Evolutionary conservation across 2,797 vertebrate genomes (phyloP), one percentile per base, ranked within the genome.

Genomic region (Neostethus bicornis): DNA sequence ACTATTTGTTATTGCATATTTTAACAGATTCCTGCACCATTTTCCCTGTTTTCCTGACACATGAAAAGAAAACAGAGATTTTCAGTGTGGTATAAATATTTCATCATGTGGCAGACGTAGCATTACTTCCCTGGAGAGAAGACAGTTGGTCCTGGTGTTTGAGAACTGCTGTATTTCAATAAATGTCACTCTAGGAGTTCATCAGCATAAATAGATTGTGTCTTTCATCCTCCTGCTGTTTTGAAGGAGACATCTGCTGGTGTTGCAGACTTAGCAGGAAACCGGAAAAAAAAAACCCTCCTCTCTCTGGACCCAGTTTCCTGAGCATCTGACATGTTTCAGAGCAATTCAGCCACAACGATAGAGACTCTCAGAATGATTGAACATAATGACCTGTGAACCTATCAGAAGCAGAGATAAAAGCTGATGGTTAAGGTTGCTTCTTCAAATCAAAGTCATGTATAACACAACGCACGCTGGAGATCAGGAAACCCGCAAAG

Each of bases 301-400:
- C 7, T 54, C 41, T 43, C 32, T 34, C 31, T 51, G 48, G 9
- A 23, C 19, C 23, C 4, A 16, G 4, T 37, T 17, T 7, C 44
- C 7, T 24, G 10, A 25, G 41, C 51, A 31, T 39, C 51, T 21
- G 26, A 38, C 10, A 35, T 43, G 11, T n/a, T 21, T 19, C 12
- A 0, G 0, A 1, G 34, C n/a, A 71, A 76, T 70, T 68, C 69
- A 76, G 44, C 56, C 29, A 3, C 17, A 54, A 63, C 50, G 31
- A 55, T 35, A 48, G 66, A 65, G 44, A 60, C 73, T 72, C 80
- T 68, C 43, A 17, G 55, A 5, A 47, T 78, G 81, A 82, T 85
- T 79, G 83, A 81, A 81, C 79, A 82, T 87, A 88, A 88, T 82
- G 86, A 74, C 73, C 71, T 79, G 83, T 85, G 83, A 85, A 77